Evolutionary conservation across 2,113 vertebrate species (phyloP), one percentile per base, ranked within the genome.

Genomic region (Aegithalos caudatus): DNA sequence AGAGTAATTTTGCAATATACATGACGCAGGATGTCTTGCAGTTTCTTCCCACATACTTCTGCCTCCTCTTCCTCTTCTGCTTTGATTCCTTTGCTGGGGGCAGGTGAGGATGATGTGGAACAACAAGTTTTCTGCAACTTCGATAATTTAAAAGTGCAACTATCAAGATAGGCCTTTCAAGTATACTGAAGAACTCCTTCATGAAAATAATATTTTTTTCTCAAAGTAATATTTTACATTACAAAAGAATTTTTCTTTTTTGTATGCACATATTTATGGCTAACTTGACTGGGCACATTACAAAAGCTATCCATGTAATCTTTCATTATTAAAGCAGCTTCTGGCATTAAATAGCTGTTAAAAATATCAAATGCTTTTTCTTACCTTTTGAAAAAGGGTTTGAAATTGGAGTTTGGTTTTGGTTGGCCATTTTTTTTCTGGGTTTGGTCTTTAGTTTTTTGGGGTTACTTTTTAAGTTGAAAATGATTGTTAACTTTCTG

Each of bases 171-270:
- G 29, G 29, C 11, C 7, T 87, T 86, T 82, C 50, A 93, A 88
- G 38, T 40, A 27, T 44, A 73, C 76, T 50, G 79, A 94, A 88
- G 37, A 90, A 74, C 10, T 90, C 45, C 53, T 90, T 94, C 14
- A 69, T 23, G 82, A 38, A 82, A 85, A 93, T 61, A 62, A 11
- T 92, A 38, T 48, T 42, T 89, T 76, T 82, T 76, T 82, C 60
- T 0, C 14, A 40, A 37, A 92, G 71, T 61, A 83, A 86, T 85
- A 89, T 80, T 96, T 96, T 94, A 61, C 56, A 92, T 95, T 96
- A 97, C 90, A 97, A 94, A 97, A 94, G 58, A 91, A 73, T 87
- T 56, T 42, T 78, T 83, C 86, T 92, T 33, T 94, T 96, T 83
- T 28, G 18, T 95, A 95, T 95, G 64, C 81, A 97, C 94, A 88